phyloP scores from a whole-genome alignment of 2,113 vertebrate species.

The Mellivora capensis region DNA sequence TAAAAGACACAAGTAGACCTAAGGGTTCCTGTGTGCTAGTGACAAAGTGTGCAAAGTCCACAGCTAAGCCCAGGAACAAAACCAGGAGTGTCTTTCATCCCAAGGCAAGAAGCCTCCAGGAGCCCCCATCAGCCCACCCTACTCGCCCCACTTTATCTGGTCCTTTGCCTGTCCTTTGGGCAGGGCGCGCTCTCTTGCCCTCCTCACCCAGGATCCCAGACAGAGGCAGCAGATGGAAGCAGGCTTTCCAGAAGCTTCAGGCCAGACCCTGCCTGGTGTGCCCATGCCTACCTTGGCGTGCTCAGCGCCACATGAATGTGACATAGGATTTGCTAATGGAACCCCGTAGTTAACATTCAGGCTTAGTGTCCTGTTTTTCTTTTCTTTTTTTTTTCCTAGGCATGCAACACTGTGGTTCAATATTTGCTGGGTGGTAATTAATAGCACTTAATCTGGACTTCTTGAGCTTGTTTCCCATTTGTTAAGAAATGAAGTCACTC shows the following conservation, averaged over 20 bases:
- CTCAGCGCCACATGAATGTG: not conserved
- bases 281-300: rapidly evolving
- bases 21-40: not conserved
- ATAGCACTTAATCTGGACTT: constrained; percentile 82
- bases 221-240: not conserved
- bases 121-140: rapidly evolving
- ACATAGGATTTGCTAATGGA: constrained; percentile 72
- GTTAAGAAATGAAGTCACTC: constrained; percentile 72
- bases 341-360: constrained; percentile 73
- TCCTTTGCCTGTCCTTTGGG: not conserved
- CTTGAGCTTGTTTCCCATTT: constrained; percentile 80
- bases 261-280: rapidly evolving
- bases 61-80: not conserved
- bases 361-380: constrained; percentile 61
- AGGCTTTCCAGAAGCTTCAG: not conserved
- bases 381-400: constrained; percentile 4
- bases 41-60: not conserved
- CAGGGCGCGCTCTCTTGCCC: not conserved
- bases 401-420: constrained; percentile 73
- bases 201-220: not conserved
- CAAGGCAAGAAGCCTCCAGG: not conserved
- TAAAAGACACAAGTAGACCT: not conserved
- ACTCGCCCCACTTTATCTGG: no score
- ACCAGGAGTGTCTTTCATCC: not conserved
- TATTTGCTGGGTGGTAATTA: constrained; percentile 83